These are phyloP conservation scores for Idaea biselata DNA, from an alignment of 2,888 invertebrate species.

Conservation along the genomic window DNA sequence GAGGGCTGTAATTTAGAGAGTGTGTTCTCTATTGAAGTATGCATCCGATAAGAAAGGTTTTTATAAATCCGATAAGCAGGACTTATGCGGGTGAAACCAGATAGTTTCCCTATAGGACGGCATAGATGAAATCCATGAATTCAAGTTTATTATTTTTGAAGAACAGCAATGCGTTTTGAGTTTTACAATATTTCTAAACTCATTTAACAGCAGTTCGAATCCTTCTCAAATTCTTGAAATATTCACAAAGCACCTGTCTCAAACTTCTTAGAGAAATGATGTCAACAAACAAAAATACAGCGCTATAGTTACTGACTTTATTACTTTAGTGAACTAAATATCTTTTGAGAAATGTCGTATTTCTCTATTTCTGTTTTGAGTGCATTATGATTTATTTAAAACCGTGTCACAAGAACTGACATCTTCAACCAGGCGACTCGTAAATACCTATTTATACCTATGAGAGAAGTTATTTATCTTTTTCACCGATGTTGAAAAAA, in stretches of 20 bases:
- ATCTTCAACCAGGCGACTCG: neutral
- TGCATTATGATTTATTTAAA: neutral
- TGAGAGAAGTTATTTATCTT: too few relatives aligned
- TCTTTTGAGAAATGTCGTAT: neutral
- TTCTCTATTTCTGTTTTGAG: neutral
- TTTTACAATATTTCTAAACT: too few relatives aligned
- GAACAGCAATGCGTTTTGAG: too few relatives aligned
- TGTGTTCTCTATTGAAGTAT: too few relatives aligned
- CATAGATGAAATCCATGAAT: too few relatives aligned
- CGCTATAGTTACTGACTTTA: neutral
- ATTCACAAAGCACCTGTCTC: neutral
- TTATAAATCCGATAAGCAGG: too few relatives aligned
- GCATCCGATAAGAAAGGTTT: too few relatives aligned
- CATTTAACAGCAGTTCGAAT: too few relatives aligned
- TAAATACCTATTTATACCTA: neutral
- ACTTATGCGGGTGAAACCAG: too few relatives aligned
- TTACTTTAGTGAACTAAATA: slow-evolving; percentile 3
- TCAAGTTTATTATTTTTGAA: too few relatives aligned
- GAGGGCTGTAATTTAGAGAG: neutral
- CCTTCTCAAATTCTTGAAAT: neutral
- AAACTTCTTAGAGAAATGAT: neutral
- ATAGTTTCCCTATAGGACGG: too few relatives aligned
- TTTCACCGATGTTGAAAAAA: too few relatives aligned
- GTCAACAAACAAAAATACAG: neutral
- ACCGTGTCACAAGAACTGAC: neutral